These are phyloP conservation scores for Andricus curvator DNA, from an alignment of 2,888 invertebrate genomes.

Conservation along the genomic window DNA sequence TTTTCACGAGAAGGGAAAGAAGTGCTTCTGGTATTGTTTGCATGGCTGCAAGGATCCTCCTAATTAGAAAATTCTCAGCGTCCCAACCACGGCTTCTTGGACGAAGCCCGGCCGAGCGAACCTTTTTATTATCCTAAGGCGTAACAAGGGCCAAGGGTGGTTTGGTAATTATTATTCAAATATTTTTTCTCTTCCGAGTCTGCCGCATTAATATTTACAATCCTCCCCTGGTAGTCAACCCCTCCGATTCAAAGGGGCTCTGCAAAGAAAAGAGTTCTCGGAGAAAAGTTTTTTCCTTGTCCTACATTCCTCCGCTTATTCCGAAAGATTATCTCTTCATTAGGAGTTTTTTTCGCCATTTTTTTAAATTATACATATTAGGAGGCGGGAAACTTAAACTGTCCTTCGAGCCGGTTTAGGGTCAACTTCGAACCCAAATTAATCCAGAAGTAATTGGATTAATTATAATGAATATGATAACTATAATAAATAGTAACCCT, in stretches of 20 bases:
- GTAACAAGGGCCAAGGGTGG: slow-evolving; percentile 63
- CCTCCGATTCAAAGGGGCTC: slow-evolving; percentile 40
- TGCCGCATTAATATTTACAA: slow-evolving; percentile 74
- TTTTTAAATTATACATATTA: background rate
- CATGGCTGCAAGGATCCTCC: slow-evolving; percentile 66
- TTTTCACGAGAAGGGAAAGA: slow-evolving; percentile 58
- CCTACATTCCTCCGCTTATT: slow-evolving; percentile 16
- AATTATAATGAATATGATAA: too few species aligned
- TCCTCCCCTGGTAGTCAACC: slow-evolving; percentile 56
- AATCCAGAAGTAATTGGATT: too few species aligned
- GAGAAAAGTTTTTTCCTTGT: slow-evolving; percentile 34
- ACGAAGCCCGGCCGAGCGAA: slow-evolving; percentile 37
- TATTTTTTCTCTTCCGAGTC: slow-evolving; percentile 69
- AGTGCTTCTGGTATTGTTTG: slow-evolving; percentile 66
- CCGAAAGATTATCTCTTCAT: slow-evolving; percentile 15
- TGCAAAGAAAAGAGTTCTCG: slow-evolving; percentile 36
- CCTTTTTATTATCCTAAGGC: slow-evolving; percentile 55
- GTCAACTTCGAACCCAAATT: too few species aligned
- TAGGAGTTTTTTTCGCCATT: background rate
- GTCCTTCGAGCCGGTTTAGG: too few species aligned
- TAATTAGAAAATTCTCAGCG: slow-evolving; percentile 73
- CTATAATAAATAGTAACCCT: too few species aligned
- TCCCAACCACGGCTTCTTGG: slow-evolving; percentile 48
- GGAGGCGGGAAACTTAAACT: too few species aligned
- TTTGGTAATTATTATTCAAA: slow-evolving; percentile 74